Conservation (phyloP, 2,888 invertebrate genomes). For the Conus canariensis region DNA sequence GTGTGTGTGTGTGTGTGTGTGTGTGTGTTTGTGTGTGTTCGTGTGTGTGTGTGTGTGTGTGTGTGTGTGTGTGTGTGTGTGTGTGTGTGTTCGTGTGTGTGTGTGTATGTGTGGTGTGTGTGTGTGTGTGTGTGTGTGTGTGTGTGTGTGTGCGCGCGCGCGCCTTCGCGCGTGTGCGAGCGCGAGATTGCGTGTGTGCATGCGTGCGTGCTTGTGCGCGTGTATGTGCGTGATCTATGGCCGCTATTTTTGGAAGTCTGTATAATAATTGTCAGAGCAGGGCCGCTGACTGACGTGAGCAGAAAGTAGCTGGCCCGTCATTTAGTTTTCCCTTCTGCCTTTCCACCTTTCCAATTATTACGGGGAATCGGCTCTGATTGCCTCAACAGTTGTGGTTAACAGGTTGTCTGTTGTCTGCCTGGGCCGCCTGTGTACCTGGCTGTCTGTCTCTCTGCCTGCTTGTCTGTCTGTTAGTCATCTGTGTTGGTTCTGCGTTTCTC, state of each 20-base stretch:
- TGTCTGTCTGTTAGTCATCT: not conserved
- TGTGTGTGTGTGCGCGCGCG: too few species aligned
- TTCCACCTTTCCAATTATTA: too few species aligned
- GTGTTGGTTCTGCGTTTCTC: too few species aligned
- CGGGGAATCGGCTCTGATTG: too few species aligned
- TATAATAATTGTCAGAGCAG: too few species aligned
- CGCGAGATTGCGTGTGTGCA: not conserved
- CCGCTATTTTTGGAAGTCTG: too few species aligned
- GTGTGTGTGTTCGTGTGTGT: not conserved
- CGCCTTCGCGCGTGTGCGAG: too few species aligned
- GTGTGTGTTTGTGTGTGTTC: constrained; percentile 2
- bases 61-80: not conserved
- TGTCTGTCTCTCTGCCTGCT: not conserved
- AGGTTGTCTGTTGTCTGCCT: too few species aligned
- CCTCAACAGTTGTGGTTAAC: too few species aligned
- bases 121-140: not conserved
- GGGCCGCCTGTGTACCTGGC: not conserved
- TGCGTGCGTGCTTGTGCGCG: not conserved
- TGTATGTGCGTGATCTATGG: not conserved
- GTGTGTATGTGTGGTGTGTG: not conserved
- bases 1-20: not conserved
- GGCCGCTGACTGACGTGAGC: too few species aligned
- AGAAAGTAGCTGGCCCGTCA: too few species aligned
- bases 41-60: not conserved
- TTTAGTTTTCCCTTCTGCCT: too few species aligned